Evolutionary conservation across 2,113 vertebrate genomes (phyloP).

Genomic region (Osmerus eperlanus): DNA sequence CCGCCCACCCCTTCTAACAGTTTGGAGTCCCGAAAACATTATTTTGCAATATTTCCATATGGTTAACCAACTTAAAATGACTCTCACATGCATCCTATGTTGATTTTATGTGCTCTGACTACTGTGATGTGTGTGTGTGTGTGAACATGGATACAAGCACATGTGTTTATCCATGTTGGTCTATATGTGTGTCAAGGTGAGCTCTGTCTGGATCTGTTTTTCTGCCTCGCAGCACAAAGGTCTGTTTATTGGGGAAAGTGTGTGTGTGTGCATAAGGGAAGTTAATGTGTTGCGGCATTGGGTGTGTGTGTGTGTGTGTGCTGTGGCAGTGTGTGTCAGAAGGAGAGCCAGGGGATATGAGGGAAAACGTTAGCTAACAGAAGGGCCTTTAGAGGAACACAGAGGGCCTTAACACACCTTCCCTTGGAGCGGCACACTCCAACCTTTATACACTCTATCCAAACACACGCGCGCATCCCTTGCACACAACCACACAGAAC

Average conservation of each 20-base stretch:
- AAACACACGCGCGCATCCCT: constrained; percentile 8
- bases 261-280: constrained; percentile 2
- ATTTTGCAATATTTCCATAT: constrained; percentile 9
- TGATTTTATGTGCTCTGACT: background rate
- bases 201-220: constrained; percentile 41
- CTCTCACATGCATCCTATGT: background rate
- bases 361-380: constrained; percentile 65
- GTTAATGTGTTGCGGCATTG: background rate
- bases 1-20: background rate
- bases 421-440: constrained; percentile 48
- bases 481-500: background rate
- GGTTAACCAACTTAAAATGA: background rate
- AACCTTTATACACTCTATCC: constrained; percentile 47
- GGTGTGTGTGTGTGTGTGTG: constrained; percentile 21
- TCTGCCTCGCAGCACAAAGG: constrained; percentile 32
- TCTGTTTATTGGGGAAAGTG: constrained; percentile 40
- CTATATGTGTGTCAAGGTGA: constrained; percentile 12
- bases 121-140: constrained; percentile 1
- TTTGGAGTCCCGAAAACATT: background rate
- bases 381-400: constrained; percentile 58
- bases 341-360: constrained; percentile 65
- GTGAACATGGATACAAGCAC: constrained; percentile 9
- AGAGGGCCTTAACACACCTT: constrained; percentile 34
- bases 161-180: constrained; percentile 19
- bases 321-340: constrained; percentile 36